Base-by-base conservation (phyloP, 2,888 invertebrate genomes). In the Noctua pronuba region DNA sequence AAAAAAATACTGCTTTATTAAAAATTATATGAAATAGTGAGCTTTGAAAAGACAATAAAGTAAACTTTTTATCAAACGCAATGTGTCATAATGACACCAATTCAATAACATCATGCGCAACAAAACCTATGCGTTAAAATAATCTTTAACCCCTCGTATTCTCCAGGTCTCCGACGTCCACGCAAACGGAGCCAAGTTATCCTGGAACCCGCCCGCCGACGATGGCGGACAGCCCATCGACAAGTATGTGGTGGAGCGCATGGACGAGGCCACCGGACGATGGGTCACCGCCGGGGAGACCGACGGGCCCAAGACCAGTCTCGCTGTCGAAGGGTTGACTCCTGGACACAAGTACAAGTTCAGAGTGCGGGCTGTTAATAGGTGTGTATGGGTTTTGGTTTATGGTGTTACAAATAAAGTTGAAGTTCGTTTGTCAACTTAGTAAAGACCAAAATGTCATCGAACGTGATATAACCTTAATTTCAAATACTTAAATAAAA, bases 301-400 rank as follows among this genome's bases (percentile, higher is more conserved):
- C 5, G 98, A 98, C 91, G 99, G 99, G 0, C 98, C 98, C 0
- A 96, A 97, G 82, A 99, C 99, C 21, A 97, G 95, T 70, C 93
- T 99, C 1, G 97, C 98, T 5, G 97, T 99, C 0, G 99, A 99
- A 75, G 99, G 99, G 0, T 97, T 99, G 1, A 98, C 97, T 62
- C 99, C 99, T 0, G 99, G 99, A 86, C 99, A 99, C 92, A 99
- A 99, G 94, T 99, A 99, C 97, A 99, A 99, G 96, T 99, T 99
- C 97, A 97, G 99, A 76, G 99, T 99, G 0, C 97, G 98, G 79
- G 99, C 99, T 44, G 99, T 99, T 75, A 99, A 99, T 94, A 98
- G 99, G 93, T 96, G 2, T 84, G 90, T 84, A 73, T 76, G 5
- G 1, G 0, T 55, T 24, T 16, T 64, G 11, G 55, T 28, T 13